Percentiles rank a stretch among this genome's conserved stretches.
phyloP scores from a whole-genome alignment of 2,113 vertebrate species.

The Raja brachyura region DNA sequence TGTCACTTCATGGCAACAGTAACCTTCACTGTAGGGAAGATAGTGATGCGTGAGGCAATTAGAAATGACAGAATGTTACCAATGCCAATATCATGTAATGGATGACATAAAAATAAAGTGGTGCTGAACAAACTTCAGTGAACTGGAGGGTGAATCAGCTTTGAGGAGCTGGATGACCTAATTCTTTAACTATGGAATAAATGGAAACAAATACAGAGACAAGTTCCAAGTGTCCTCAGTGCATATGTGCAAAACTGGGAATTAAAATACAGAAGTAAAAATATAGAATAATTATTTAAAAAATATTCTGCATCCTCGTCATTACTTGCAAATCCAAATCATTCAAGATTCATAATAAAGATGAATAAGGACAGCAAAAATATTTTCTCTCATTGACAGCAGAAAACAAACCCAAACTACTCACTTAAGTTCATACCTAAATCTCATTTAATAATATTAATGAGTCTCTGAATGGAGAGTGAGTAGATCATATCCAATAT shows the following conservation, averaged over 20 bases:
- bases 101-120: not conserved
- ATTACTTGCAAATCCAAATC: not conserved
- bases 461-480: not conserved
- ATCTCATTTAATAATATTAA: conserved; percentile 21
- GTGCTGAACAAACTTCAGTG: not conserved
- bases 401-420: not conserved
- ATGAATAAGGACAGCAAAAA: not conserved
- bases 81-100: not conserved
- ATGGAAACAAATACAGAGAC: too few species aligned
- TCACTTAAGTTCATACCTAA: not conserved
- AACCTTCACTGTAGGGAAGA: too few species aligned
- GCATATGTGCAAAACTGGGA: too few species aligned
- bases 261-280: not conserved
- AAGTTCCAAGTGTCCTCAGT: not conserved
- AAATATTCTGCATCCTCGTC: not conserved
- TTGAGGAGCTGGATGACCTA: not conserved
- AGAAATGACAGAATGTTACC: too few species aligned
- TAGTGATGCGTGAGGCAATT: too few species aligned
- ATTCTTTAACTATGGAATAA: not conserved
- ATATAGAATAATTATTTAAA: not conserved
- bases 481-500: conserved; percentile 64
- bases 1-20: too few species aligned
- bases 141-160: not conserved
- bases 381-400: not conserved
- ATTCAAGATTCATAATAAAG: not conserved